Percentiles rank a stretch among this genome's conserved stretches.
phyloP scores from a whole-genome alignment of 2,797 vertebrate genomes.

The Cyprinodon diabolis region DNA sequence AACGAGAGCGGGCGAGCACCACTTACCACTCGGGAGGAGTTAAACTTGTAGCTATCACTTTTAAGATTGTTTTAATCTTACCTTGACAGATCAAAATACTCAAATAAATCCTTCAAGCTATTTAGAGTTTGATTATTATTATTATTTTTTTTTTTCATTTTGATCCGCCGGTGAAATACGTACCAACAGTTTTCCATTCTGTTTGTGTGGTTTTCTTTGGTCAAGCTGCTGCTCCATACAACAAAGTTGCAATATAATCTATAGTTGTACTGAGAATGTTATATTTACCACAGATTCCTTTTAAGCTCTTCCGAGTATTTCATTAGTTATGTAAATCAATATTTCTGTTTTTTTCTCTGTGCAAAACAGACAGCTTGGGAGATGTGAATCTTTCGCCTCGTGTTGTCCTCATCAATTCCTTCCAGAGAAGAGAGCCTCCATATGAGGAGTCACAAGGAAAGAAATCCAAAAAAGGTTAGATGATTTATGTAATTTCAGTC shows the following conservation, averaged over 20 bases:
- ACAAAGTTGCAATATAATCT: background rate
- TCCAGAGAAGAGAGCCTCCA: background rate
- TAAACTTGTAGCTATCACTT: too few species aligned
- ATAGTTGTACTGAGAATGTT: background rate
- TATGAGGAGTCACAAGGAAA: background rate
- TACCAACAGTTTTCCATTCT: too few species aligned
- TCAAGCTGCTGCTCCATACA: background rate
- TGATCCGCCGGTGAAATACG: background rate
- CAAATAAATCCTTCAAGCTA: background rate
- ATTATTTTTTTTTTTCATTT: background rate
- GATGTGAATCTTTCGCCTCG: slow-evolving; percentile 29
- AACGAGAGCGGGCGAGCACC: too few species aligned
- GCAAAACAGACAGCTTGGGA: slow-evolving; percentile 32
- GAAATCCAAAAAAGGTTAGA: slow-evolving; percentile 45
- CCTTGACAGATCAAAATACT: background rate
- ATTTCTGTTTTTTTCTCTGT: slow-evolving; percentile 9
- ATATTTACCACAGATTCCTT: background rate
- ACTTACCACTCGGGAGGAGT: too few species aligned
- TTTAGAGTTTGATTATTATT: background rate
- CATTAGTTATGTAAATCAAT: background rate
- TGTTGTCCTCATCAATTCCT: slow-evolving; percentile 32
- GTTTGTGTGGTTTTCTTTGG: background rate
- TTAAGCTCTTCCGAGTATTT: background rate
- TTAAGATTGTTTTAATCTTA: background rate
- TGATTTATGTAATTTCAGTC: background rate